phyloP scores from a whole-genome alignment of 1,140 invertebrate genomes.

The Babylonia areolata region DNA sequence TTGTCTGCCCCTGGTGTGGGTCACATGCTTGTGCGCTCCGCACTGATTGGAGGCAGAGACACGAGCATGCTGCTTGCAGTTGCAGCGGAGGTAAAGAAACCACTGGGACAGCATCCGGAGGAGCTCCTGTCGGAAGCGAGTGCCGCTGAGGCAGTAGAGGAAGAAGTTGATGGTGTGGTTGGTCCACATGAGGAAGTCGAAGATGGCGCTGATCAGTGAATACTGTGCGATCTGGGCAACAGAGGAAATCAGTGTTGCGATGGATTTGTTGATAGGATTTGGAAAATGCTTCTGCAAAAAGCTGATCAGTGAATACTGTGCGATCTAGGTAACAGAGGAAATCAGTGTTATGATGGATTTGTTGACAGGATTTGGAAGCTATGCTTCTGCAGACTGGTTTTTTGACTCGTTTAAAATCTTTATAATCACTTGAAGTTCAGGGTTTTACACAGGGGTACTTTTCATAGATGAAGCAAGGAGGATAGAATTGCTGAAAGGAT shows the following conservation, averaged over 20 bases:
- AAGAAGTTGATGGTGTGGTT: conserved; percentile 72
- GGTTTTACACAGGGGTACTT: too few relatives aligned
- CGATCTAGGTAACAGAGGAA: conserved; percentile 30
- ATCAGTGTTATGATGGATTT: too few relatives aligned
- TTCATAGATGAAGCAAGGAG: too few relatives aligned
- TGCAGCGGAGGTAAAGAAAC: not conserved
- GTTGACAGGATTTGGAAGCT: too few relatives aligned
- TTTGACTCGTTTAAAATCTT: too few relatives aligned
- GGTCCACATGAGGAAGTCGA: conserved; percentile 58
- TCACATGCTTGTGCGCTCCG: not conserved
- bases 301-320: conserved; percentile 51
- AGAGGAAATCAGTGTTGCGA: too few relatives aligned
- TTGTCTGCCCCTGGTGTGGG: not conserved
- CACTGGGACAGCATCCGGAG: conserved; percentile 67
- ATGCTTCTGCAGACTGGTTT: too few relatives aligned
- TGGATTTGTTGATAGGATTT: too few relatives aligned
- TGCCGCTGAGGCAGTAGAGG: conserved; percentile 66
- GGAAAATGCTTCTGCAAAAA: too few relatives aligned
- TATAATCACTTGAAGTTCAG: too few relatives aligned
- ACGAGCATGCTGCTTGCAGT: not conserved
- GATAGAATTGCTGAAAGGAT: too few relatives aligned
- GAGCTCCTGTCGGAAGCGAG: conserved; percentile 62
- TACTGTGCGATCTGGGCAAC: conserved; percentile 49
- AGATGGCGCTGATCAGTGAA: conserved; percentile 47
- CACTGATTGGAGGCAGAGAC: conserved; percentile 11